phyloP scores from a whole-genome alignment of 2,113 vertebrate species.

The Labeo catla region DNA sequence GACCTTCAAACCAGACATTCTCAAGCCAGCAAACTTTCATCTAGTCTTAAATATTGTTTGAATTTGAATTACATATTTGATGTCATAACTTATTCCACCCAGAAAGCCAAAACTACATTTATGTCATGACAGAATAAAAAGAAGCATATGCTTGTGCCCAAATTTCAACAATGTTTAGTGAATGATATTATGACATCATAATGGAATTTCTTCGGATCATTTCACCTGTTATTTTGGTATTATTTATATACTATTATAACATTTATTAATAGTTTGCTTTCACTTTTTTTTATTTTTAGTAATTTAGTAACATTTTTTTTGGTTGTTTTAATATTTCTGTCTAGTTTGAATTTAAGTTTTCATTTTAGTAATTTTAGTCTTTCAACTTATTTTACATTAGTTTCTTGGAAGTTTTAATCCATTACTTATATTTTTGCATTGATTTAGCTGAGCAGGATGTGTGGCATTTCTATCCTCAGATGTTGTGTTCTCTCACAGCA shows the following conservation, averaged over 20 bases:
- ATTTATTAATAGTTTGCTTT: neutral
- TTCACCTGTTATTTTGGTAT: neutral
- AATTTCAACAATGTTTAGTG: too few relatives aligned
- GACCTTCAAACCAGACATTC: neutral
- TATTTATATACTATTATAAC: neutral
- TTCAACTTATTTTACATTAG: neutral
- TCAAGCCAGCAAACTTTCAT: neutral
- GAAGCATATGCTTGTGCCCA: too few relatives aligned
- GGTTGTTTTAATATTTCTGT: neutral
- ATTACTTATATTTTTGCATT: neutral
- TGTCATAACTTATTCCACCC: neutral
- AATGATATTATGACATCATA: neutral
- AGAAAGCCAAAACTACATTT: too few relatives aligned
- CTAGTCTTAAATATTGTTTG: neutral
- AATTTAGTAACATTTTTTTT: neutral
- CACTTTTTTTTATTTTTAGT: neutral
- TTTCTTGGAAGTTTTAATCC: neutral
- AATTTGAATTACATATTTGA: neutral
- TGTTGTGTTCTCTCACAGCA: slow-evolving; percentile 9
- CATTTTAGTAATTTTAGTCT: neutral
- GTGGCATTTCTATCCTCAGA: neutral
- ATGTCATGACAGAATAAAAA: too few relatives aligned
- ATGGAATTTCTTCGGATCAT: neutral
- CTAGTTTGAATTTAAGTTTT: neutral
- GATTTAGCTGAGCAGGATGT: neutral